Evolutionary conservation across 2,797 vertebrate genomes (phyloP).

Genomic region (Podarcis lilfordi): DNA sequence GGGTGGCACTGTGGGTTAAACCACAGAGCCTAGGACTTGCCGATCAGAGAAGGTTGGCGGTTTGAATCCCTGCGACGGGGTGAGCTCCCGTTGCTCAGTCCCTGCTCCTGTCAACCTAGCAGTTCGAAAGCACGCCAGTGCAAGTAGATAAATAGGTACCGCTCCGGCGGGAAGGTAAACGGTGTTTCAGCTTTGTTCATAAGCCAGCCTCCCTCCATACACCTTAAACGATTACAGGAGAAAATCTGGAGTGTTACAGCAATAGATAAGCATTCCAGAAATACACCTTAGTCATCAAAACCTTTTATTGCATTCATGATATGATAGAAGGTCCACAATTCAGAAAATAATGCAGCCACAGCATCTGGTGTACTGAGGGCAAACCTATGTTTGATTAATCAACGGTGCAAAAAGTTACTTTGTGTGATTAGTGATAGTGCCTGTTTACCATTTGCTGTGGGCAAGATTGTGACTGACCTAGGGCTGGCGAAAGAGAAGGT

Average conservation of each 20-base stretch:
- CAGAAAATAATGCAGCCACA: constrained; percentile 9
- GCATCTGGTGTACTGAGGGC: neutral
- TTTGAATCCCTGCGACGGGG: too few relatives aligned
- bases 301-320: constrained; percentile 25
- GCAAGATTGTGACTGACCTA: constrained; percentile 26
- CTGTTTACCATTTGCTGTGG: constrained; percentile 32
- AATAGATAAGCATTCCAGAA: constrained; percentile 29
- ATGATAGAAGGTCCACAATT: constrained; percentile 20
- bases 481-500: neutral
- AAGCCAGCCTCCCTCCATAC: neutral
- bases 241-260: neutral
- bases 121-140: too few relatives aligned
- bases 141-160: too few relatives aligned
- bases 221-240: neutral
- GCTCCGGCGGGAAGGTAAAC: too few relatives aligned
- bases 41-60: too few relatives aligned
- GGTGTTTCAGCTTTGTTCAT: neutral
- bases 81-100: too few relatives aligned
- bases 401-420: constrained; percentile 20
- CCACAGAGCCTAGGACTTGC: too few relatives aligned
- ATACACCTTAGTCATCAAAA: constrained; percentile 19
- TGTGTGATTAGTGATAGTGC: neutral
- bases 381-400: constrained; percentile 14
- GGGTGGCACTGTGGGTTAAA: too few relatives aligned
- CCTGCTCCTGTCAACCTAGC: too few relatives aligned